Evolutionary conservation across 2,888 invertebrate species (phyloP).

Genomic region (Operophtera brumata): DNA sequence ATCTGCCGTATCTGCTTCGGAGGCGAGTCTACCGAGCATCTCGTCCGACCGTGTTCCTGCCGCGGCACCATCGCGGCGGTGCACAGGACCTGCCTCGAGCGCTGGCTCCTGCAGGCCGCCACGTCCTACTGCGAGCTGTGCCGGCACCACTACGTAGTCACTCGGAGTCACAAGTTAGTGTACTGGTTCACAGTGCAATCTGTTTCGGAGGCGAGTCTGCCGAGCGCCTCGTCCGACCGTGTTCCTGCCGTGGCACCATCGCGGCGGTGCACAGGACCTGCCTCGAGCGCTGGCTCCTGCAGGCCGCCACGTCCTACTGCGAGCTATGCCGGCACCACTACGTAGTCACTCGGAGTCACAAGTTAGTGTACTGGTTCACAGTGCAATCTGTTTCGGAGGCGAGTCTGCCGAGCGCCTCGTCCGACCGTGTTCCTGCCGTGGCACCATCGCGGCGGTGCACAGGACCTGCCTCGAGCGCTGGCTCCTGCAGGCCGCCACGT

Average conservation of each 20-base stretch:
- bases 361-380: constrained; percentile 43
- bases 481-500: constrained; percentile 73
- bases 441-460: constrained; percentile 61
- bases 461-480: constrained; percentile 74
- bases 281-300: constrained; percentile 75
- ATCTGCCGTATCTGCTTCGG: constrained; percentile 78
- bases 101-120: constrained; percentile 75
- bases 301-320: constrained; percentile 73
- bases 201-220: no score
- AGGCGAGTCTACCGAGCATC: constrained; percentile 69
- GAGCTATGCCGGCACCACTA: constrained; percentile 75
- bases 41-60: constrained; percentile 73
- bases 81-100: constrained; percentile 73
- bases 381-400: no score
- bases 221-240: no score
- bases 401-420: no score
- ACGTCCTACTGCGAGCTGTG: constrained; percentile 76
- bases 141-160: constrained; percentile 70
- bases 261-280: constrained; percentile 74
- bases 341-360: constrained; percentile 69
- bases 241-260: no score
- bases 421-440: no score
- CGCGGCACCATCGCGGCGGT: constrained; percentile 75
- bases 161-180: constrained; percentile 67
- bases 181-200: not conserved